These are phyloP conservation scores for Apamea epomidion DNA, from an alignment of 2,888 invertebrate genomes.

Conservation along the genomic window DNA sequence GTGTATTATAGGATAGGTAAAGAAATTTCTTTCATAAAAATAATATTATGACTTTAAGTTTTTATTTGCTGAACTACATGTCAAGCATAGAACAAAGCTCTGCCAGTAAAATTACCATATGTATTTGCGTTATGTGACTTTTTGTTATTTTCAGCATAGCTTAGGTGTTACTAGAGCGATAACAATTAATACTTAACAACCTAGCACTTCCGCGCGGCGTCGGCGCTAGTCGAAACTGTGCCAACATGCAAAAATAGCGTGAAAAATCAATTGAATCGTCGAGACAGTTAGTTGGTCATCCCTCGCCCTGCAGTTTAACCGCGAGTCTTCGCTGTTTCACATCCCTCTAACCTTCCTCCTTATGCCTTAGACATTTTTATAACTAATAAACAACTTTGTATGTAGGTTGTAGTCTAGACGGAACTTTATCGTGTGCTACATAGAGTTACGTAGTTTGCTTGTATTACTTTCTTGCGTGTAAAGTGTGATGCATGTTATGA, in stretches of 20 bases:
- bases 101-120: slow-evolving; percentile 47
- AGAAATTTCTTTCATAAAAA: neutral
- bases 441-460: slow-evolving; percentile 65
- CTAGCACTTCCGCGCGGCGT: slow-evolving; percentile 53
- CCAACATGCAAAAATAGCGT: slow-evolving; percentile 86
- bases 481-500: slow-evolving; percentile 74
- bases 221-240: slow-evolving; percentile 76
- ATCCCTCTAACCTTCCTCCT: slow-evolving; percentile 68
- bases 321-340: slow-evolving; percentile 78
- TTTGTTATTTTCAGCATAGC: slow-evolving; percentile 39
- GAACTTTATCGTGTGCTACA: slow-evolving; percentile 53
- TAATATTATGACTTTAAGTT: neutral
- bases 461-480: slow-evolving; percentile 73
- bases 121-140: slow-evolving; percentile 39
- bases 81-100: slow-evolving; percentile 11
- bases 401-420: slow-evolving; percentile 59
- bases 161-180: slow-evolving; percentile 39
- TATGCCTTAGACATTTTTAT: slow-evolving; percentile 33
- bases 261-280: slow-evolving; percentile 86
- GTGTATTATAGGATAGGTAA: neutral
- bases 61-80: slow-evolving; percentile 30
- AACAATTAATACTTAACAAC: slow-evolving; percentile 57
- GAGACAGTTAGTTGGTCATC: slow-evolving; percentile 77
- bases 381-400: slow-evolving; percentile 47
- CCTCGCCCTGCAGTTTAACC: slow-evolving; percentile 81